A percentile compares a stretch with the other conserved stretches of the same genome.
Conservation (phyloP, 2,888 invertebrate species). For the Pyrocoelia pectoralis region DNA sequence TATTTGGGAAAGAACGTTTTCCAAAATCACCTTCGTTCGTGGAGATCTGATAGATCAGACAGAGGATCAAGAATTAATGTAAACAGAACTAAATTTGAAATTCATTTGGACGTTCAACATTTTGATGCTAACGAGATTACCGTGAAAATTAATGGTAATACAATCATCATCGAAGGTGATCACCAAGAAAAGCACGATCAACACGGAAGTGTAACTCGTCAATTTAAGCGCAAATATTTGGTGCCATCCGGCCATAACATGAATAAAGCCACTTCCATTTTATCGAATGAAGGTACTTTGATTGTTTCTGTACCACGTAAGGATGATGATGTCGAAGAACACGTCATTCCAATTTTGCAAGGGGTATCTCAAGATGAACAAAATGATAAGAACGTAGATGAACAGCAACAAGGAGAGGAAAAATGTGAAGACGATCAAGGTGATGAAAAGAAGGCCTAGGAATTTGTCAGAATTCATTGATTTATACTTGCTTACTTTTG, state of each 20-base stretch:
- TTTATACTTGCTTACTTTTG: not conserved
- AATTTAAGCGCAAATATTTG: slow-evolving; percentile 76
- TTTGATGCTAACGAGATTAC: slow-evolving; percentile 78
- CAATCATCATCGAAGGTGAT: slow-evolving; percentile 77
- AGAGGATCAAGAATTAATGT: slow-evolving; percentile 64
- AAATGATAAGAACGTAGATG: not conserved
- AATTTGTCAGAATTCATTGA: not conserved
- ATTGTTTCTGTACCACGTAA: slow-evolving; percentile 70
- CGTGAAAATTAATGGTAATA: slow-evolving; percentile 72
- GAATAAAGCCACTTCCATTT: slow-evolving; percentile 72
- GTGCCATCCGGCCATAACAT: slow-evolving; percentile 78
- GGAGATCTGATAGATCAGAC: slow-evolving; percentile 62
- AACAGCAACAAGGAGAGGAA: not conserved
- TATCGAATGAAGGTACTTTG: slow-evolving; percentile 80
- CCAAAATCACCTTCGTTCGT: slow-evolving; percentile 57
- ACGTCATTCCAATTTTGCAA: slow-evolving; percentile 59
- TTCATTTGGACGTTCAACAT: slow-evolving; percentile 77
- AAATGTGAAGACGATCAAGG: slow-evolving; percentile 2
- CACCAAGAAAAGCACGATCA: slow-evolving; percentile 78
- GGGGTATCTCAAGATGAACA: slow-evolving; percentile 43
- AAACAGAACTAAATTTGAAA: slow-evolving; percentile 73
- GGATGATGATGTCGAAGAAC: slow-evolving; percentile 53
- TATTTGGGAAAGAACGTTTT: not conserved
- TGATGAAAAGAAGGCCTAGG: slow-evolving; percentile 10
- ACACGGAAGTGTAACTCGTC: slow-evolving; percentile 77